Conservation (phyloP, 1,140 invertebrate genomes). For the Drosophila pseudoobscura region DNA sequence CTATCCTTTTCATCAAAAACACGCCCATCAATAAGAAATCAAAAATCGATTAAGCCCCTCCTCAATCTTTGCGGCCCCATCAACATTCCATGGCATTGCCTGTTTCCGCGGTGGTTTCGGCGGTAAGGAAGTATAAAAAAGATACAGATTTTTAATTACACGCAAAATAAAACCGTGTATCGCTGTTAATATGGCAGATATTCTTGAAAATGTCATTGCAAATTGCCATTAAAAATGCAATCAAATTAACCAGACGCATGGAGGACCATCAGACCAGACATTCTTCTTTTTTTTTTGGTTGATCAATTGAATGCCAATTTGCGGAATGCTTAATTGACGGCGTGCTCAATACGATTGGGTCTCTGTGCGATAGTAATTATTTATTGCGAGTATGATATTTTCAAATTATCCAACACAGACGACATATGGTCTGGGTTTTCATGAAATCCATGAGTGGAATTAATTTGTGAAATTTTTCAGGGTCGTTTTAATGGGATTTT, state of each 20-base stretch:
- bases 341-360: slow-evolving; percentile 25
- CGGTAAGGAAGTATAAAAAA: slow-evolving; percentile 6
- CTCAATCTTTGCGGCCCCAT: slow-evolving; percentile 6
- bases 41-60: slow-evolving; percentile 73
- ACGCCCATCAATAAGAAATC: slow-evolving; percentile 67
- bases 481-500: too few relatives aligned
- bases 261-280: too few relatives aligned
- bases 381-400: slow-evolving; percentile 12
- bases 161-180: slow-evolving; percentile 25
- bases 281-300: slow-evolving; percentile 14
- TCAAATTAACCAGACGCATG: slow-evolving; percentile 31
- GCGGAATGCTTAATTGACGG: slow-evolving; percentile 45
- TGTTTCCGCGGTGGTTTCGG: slow-evolving; percentile 21
- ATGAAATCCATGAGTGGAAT: too few relatives aligned
- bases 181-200: slow-evolving; percentile 52
- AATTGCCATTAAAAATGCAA: slow-evolving; percentile 49
- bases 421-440: too few relatives aligned
- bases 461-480: too few relatives aligned
- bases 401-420: slow-evolving; percentile 2
- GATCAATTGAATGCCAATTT: slow-evolving; percentile 49
- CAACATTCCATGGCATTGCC: slow-evolving; percentile 23
- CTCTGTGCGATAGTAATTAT: slow-evolving; percentile 2
- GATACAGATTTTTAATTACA: slow-evolving; percentile 65
- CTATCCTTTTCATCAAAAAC: not conserved
- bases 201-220: slow-evolving; percentile 30